Evolutionary conservation across 1,140 invertebrate genomes (phyloP), one percentile per base, ranked within the genome.

Genomic region (Drosophila pallidifrons): DNA sequence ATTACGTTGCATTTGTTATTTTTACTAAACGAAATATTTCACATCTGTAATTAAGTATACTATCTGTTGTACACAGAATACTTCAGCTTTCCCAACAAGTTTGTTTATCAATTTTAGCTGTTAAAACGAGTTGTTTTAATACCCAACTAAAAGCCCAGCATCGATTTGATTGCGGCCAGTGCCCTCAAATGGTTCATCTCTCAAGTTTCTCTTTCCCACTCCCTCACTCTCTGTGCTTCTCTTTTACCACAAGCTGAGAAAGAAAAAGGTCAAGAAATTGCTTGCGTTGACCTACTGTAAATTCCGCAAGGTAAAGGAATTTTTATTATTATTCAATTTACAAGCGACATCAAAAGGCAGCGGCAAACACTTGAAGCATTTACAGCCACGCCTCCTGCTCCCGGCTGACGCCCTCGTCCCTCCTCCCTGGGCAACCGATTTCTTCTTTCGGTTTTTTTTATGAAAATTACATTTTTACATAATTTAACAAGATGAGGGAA

Each of bases 321-420:
- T 73, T 82, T 82, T 83, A 83, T 83, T 83, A 80, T 77, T 71
- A 83, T 83, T 83, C 81, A 82, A 83, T 82, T 82, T 82, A 66
- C 67, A 63, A 58, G 58, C 77, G 68, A 83, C 81, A 76, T 83
- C 81, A 83, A 83, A 83, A 64, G 77, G 51, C 81, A 46, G 57
- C 15, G 16, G 65, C 58, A 69, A 61, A 69, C 65, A 69, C 57
- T 71, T 75, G 58, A 7, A 74, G 58, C 68, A 82, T 76, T 83
- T 76, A 67, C 77, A 76, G 61, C 70, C 57, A 65, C 55, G 60
- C 41, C 41, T 20, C n/a, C 10, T 10, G 2, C 35, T 38, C 6
- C 35, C 2, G 10, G 7, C n/a, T 7, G 2, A 25, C 3, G 20
- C 20, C 20, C 3, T 25, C 3, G 20, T 25, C 3, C 3, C n/a